Base-by-base conservation (phyloP, 2,888 invertebrate genomes). In the Meteorus cinctellus region DNA sequence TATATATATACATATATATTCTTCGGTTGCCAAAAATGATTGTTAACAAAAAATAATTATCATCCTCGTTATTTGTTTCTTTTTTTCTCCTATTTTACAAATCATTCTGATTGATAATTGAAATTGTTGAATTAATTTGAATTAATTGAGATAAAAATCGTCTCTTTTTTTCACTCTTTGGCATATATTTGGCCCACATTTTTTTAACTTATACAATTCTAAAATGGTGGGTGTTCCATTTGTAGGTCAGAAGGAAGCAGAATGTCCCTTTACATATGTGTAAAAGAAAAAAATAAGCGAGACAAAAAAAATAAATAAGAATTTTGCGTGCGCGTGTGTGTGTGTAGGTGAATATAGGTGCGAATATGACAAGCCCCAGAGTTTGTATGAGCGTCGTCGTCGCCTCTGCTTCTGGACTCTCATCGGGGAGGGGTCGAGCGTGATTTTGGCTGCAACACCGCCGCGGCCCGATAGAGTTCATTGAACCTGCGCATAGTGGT, bases 401-500 rank as follows among this genome's bases (percentile, higher is more conserved):
- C 8, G 27, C 27, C 55, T 16, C 41, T 41, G 31, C 27, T 51
- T 16, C 41, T 41, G 31, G 55, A 55, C 19, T 55, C 55, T 55
- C 55, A 55, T 55, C 55, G 55, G 71, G 76, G 76, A 75, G 62
- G 62, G 70, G 24, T 27, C 70, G 75, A 78, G 74, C 74, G 81
- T 82, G 82, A 82, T 84, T 83, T 83, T 79, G 83, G 82, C 82
- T 82, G 83, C 83, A 80, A 80, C 77, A 77, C 79, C 74, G 76
- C 75, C 70, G 78, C 79, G 75, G 76, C 75, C 70, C 60, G 59
- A 59, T 72, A 41, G 74, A 83, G 88, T 87, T 89, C 86, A 83
- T 77, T 85, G 88, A 88, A 88, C 87, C 85, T 74, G 34, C 51
- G 41, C 27, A 62, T 72, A 72, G 62, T 77, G 72, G 83, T 89